Evolutionary conservation across 2,113 vertebrate species (phyloP), one percentile per base, ranked within the genome.

Genomic region (Zonotrichia leucophrys): DNA sequence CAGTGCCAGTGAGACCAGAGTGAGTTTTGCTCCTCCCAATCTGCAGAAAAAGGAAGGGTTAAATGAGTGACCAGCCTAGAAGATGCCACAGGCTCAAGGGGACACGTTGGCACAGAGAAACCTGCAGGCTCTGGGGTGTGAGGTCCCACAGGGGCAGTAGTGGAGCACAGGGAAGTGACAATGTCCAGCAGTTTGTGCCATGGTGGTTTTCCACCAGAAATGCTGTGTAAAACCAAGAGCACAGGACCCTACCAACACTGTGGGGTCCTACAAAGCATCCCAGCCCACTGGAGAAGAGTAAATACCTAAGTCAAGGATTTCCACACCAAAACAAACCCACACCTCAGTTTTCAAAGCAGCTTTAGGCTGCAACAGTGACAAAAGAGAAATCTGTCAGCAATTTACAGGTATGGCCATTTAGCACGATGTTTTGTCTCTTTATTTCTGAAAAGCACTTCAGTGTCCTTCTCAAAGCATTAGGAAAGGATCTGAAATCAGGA

Each of bases 151-250:
- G 39, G 1, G 25, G 35, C 64, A 69, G 35, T 3, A 50, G 24
- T 5, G 20, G 21, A 58, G 35, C 5, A 44, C 23, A 64, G 59
- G 46, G 63, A 20, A 83, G 62, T 0, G 0, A 20, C 2, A 0
- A 17, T 0, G 5, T 31, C 49, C 64, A 30, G 49, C 0, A 16
- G 63, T 14, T 73, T 58, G 35, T 47, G 22, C 22, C 20, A 31
- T 0, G 1, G 12, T 21, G 14, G 7, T 23, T 50, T 47, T 79
- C 15, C 33, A 39, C 44, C 70, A 50, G 10, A 49, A n/a, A 17
- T 52, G 75, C 15, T 52, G 33, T n/a, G 30, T 64, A 20, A 41
- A 93, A 35, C 56, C 33, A 2, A 55, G 16, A 72, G 39, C 55
- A 66, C 53, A 47, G 68, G n/a, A 47, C 35, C 31, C 33, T 28